Evolutionary conservation across 1,140 invertebrate genomes (phyloP), one percentile per base, ranked within the genome.

Genomic region (Eurosta solidaginis): DNA sequence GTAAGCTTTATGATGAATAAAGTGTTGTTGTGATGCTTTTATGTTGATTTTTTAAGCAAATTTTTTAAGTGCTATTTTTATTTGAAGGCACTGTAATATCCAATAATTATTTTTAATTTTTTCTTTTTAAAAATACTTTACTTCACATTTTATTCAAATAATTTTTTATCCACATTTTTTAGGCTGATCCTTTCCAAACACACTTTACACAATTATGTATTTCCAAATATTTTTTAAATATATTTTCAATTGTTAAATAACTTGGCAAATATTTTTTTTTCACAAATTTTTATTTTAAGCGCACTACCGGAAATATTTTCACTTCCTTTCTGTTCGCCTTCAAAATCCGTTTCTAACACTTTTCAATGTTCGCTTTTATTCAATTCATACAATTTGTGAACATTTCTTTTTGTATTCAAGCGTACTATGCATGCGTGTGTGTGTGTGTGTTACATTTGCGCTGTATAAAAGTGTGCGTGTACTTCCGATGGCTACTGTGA

Each of bases 321-420:
- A 33, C 40, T 68, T 68, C 59, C 59, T 68, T 68, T 68, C 40
- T 68, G 59, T 68, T 68, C 54, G 54, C 54, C 54, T 59, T 59
- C 59, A 42, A 40, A 68, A 68, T 68, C n/a, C 36, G 59, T 68
- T 68, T 40, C 33, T 68, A 68, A 68, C 59, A 68, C 59, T 33
- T 42, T 68, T 25, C 59, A 68, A 68, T 68, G 33, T n/a, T 40
- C 29, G 29, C 17, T 22, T 68, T 40, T 68, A 33, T 68, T 68
- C 14, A 27, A 47, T 47, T 14, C 12, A 10, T 59, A 59, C 36
- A 68, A 68, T 40, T 68, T 40, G 33, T 40, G 59, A 68, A 29
- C 59, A 36, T 68, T 68, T 68, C n/a, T n/a, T n/a, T n/a, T n/a
- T n/a, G n/a, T n/a, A n/a, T n/a, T n/a, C n/a, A n/a, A n/a, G n/a